Evolutionary conservation across 1,140 invertebrate species (phyloP).

Genomic region (Drosophila bipectinata): DNA sequence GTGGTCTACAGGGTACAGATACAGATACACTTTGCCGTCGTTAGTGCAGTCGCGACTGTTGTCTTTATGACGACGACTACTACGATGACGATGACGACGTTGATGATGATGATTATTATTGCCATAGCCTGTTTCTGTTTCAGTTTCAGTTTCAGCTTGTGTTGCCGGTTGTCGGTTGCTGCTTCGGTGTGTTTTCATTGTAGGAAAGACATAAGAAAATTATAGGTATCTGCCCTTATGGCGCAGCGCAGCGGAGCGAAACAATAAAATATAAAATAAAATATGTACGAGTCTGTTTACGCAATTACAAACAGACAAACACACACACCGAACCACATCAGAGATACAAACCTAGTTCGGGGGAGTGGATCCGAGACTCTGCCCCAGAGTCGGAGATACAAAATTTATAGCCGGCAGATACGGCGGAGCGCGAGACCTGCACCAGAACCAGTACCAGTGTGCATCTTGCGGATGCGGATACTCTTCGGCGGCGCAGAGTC

Average conservation of each 20-base stretch:
- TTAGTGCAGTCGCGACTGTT: conserved; percentile 77
- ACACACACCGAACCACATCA: conserved; percentile 4
- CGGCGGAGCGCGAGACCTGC: too few relatives aligned
- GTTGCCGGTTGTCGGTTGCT: conserved; percentile 22
- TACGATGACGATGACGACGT: conserved; percentile 25
- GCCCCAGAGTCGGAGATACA: conserved; percentile 46
- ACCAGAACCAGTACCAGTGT: conserved; percentile 33
- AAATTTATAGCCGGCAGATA: conserved; percentile 71
- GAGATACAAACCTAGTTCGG: neutral
- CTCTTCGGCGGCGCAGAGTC: neutral
- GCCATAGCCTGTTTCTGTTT: conserved; percentile 38
- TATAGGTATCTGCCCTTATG: conserved; percentile 83
- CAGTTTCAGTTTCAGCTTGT: conserved; percentile 23
- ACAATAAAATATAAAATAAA: conserved; percentile 83
- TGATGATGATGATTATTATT: conserved; percentile 54
- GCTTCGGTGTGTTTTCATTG: conserved; percentile 69
- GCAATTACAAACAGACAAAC: conserved; percentile 75
- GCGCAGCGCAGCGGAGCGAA: conserved; percentile 81
- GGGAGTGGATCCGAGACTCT: conserved; percentile 15
- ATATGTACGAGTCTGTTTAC: conserved; percentile 81
- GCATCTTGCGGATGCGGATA: conserved; percentile 1
- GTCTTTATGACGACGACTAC: conserved; percentile 58
- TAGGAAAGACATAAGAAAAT: conserved; percentile 82
- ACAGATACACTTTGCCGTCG: conserved; percentile 48
- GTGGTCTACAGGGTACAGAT: conserved; percentile 48